These are phyloP conservation scores for Tetragnatha montana DNA, from an alignment of 2,888 invertebrate genomes.

Conservation along the genomic window DNA sequence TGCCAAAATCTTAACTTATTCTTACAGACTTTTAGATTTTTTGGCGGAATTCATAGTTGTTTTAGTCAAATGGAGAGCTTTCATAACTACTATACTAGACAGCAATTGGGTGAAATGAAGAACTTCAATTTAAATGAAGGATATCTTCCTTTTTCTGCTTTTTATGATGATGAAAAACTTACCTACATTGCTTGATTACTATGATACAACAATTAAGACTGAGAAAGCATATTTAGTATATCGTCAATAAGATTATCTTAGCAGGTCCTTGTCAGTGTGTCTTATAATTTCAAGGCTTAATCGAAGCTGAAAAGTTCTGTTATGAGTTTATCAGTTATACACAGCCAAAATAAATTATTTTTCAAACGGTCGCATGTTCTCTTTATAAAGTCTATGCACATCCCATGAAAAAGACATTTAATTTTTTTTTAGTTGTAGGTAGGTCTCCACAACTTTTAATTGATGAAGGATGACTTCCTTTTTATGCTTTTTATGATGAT, in stretches of 20 bases:
- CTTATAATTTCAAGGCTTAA: not conserved
- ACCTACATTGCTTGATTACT: constrained; percentile 30
- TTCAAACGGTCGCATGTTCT: constrained; percentile 51
- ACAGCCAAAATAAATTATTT: constrained; percentile 33
- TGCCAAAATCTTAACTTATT: no score
- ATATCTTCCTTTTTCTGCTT: no score
- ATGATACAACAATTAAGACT: not conserved
- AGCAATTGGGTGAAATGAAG: no score
- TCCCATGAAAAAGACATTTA: constrained; percentile 41
- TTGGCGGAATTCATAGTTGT: no score
- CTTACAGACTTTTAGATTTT: no score
- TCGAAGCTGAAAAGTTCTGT: constrained; percentile 6
- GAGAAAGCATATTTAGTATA: not conserved
- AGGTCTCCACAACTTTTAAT: no score
- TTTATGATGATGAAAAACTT: not conserved
- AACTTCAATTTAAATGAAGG: no score
- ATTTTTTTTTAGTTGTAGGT: not conserved
- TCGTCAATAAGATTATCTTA: not conserved
- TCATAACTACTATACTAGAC: no score
- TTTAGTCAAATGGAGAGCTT: no score
- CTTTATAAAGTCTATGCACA: constrained; percentile 26
- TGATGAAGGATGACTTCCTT: no score
- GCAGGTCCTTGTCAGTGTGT: not conserved
- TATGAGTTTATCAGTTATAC: not conserved
- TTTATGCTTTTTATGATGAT: not conserved